Base-by-base conservation (phyloP, 2,113 vertebrate genomes). In the Ceyx margarethae region DNA sequence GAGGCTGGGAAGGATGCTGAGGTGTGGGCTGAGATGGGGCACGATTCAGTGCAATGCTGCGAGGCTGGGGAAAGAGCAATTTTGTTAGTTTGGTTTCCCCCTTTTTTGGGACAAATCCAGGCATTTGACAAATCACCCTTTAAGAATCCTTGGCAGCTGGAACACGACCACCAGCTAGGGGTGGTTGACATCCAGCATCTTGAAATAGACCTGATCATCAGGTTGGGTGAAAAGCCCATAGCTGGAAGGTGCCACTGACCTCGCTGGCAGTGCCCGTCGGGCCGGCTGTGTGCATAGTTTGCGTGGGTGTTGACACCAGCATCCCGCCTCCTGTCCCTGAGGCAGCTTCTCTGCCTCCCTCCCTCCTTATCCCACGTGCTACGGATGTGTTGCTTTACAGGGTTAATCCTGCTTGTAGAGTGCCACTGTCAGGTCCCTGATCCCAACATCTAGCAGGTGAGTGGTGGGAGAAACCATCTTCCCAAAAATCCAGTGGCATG, bases 361-460 rank as follows among this genome's bases (percentile, higher is more conserved):
- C 54, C 64, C 22, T 62, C 45, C 50, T 64, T 5, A 15, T 7
- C 58, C 64, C 9, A 2, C 3, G 0, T 5, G 13, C 43, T n/a
- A n/a, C 1, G 8, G 76, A 45, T 4, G 2, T 0, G 0, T 22
- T 48, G 9, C 1, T 2, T 61, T 19, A 7, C 1, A 3, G 53
- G 12, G 18, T 33, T 75, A 37, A 3, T 50, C 74, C 66, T 4
- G 3, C 25, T 31, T 3, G 3, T 0, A 2, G 31, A 14, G 56
- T 7, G 8, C 51, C 31, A 51, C 51, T 10, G 1, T 8, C 33
- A 6, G 12, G 26, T 22, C 13, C 17, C 57, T 10, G 21, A 17
- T 42, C 43, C 67, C 48, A 13, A 21, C 11, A 0, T 1, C 3
- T 1, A 6, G 4, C 11, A 5, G 19, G 23, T 0, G 2, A 48